Conservation (phyloP, 2,888 invertebrate genomes). For the Cantharis lateralis region DNA sequence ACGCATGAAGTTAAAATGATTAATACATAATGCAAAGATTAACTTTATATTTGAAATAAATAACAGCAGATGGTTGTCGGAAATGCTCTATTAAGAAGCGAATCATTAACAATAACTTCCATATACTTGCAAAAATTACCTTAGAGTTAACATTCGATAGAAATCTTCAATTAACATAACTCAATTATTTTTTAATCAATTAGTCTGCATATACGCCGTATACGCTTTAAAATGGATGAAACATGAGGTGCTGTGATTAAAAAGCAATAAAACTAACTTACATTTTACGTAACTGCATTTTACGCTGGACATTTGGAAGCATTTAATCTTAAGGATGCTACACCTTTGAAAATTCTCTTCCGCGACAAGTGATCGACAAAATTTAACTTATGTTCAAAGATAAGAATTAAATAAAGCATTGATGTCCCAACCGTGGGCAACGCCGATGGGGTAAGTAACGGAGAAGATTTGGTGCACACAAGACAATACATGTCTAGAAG, state of each 20-base stretch:
- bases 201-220: not conserved
- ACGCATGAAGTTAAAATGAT: slow-evolving; percentile 5
- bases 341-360: not conserved
- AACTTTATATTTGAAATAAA: slow-evolving; percentile 14
- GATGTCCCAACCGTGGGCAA: no score
- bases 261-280: not conserved
- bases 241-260: not conserved
- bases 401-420: no score
- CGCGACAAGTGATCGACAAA: not conserved
- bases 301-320: not conserved
- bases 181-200: not conserved
- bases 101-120: slow-evolving; percentile 19
- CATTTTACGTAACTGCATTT: not conserved
- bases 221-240: not conserved
- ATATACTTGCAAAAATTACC: slow-evolving; percentile 17
- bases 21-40: slow-evolving; percentile 10
- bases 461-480: no score
- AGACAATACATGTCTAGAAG: no score
- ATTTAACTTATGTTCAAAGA: not conserved
- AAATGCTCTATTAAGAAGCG: slow-evolving; percentile 22
- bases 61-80: slow-evolving; percentile 24
- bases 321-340: not conserved
- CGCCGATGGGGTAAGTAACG: no score
- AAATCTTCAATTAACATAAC: slow-evolving; percentile 10
- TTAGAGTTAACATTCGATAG: slow-evolving; percentile 18